These are phyloP conservation scores for Oscheius sp. DNA, from an alignment of 2,888 invertebrate genomes.

Conservation along the genomic window DNA sequence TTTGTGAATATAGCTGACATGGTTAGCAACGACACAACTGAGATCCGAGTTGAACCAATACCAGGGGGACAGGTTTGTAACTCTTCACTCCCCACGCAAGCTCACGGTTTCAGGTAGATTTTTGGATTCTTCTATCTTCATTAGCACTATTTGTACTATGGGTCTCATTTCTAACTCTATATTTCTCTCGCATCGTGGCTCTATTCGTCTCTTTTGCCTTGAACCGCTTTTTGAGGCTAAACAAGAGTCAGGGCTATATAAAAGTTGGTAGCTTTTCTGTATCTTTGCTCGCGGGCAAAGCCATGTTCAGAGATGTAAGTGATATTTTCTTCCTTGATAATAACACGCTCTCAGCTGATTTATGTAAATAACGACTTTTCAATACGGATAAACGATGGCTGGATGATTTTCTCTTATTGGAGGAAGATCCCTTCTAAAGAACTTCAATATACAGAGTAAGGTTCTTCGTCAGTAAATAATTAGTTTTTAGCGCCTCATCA, in stretches of 20 bases:
- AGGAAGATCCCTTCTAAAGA: constrained; percentile 78
- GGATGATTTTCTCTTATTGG: constrained; percentile 98
- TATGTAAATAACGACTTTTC: constrained; percentile 93
- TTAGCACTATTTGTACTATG: constrained; percentile 53
- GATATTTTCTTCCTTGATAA: background rate
- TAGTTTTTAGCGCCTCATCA: background rate
- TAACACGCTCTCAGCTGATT: constrained; percentile 78
- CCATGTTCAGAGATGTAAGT: constrained; percentile 87
- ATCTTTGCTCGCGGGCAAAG: constrained; percentile 94
- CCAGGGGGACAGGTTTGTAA: too few relatives aligned
- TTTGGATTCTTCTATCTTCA: constrained; percentile 39
- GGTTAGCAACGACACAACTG: too few relatives aligned
- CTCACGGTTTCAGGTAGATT: background rate
- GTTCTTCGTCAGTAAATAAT: background rate
- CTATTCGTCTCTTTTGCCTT: constrained; percentile 52
- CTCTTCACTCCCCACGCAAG: too few relatives aligned
- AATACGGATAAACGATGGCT: constrained; percentile 91
- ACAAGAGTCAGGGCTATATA: constrained; percentile 49
- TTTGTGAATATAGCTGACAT: too few relatives aligned
- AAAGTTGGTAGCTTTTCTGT: constrained; percentile 85
- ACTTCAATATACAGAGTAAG: constrained; percentile 34
- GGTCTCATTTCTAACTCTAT: constrained; percentile 58
- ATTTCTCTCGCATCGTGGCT: constrained; percentile 58
- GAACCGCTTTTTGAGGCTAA: constrained; percentile 50
- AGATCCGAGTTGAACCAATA: background rate